Conservation (phyloP, 2,113 vertebrate genomes). For the Mustela lutreola region DNA sequence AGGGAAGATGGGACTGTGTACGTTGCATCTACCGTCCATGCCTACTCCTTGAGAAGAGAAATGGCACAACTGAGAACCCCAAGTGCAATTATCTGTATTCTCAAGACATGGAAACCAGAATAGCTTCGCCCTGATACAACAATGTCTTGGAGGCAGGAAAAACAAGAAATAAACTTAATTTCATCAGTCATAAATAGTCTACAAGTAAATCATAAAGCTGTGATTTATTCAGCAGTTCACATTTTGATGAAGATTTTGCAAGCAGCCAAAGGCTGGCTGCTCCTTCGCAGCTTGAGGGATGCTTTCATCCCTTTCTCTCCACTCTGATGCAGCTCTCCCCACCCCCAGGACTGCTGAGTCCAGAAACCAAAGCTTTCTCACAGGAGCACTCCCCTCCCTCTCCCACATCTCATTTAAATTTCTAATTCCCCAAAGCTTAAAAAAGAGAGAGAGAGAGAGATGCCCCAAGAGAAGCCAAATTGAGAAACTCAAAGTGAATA, state of each 20-base stretch:
- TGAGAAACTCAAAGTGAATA: slow-evolving; percentile 69
- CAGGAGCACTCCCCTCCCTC: background rate
- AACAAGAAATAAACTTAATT: background rate
- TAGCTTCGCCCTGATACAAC: background rate
- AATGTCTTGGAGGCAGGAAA: background rate
- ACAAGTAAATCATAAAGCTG: background rate
- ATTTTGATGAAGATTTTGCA: slow-evolving; percentile 34
- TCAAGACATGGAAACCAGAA: background rate
- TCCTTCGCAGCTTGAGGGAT: background rate
- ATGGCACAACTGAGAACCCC: background rate
- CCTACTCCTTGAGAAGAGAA: background rate
- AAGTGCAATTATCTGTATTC: background rate
- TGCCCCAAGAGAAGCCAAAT: slow-evolving; percentile 54
- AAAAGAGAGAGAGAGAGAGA: background rate
- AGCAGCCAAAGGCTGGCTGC: background rate
- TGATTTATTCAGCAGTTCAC: background rate
- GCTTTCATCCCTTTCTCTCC: background rate
- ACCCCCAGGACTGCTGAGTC: background rate
- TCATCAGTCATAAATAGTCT: slow-evolving; percentile 43
- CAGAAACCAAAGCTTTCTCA: slow-evolving; percentile 19
- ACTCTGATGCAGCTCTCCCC: background rate
- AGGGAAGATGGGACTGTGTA: background rate
- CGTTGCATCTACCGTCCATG: background rate
- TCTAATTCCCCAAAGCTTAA: slow-evolving; percentile 60
- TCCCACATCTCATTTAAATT: slow-evolving; percentile 67